Conservation (phyloP, 1,140 invertebrate genomes). For the Drosophila virilis region DNA sequence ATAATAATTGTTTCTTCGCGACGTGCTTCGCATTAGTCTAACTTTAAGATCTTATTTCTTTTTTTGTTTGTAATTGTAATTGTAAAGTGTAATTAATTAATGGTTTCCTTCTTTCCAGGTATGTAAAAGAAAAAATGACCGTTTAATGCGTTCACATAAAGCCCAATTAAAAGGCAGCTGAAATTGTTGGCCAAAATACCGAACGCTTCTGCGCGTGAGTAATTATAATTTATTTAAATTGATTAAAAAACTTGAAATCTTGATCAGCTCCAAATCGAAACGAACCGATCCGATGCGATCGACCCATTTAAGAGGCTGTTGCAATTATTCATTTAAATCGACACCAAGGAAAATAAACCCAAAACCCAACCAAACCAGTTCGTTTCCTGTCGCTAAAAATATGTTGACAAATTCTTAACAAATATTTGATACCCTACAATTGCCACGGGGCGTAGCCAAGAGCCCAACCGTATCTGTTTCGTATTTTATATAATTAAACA, state of each 20-base stretch:
- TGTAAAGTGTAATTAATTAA: conserved; percentile 38
- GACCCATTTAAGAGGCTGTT: conserved; percentile 61
- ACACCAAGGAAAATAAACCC: conserved; percentile 42
- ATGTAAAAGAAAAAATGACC: conserved; percentile 35
- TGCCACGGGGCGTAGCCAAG: too few relatives aligned
- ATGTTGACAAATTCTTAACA: conserved; percentile 2
- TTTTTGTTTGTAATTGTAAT: background rate
- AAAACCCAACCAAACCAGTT: conserved; percentile 49
- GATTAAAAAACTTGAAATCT: conserved; percentile 59
- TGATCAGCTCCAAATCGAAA: conserved; percentile 51
- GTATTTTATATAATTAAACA: background rate
- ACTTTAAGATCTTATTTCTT: background rate
- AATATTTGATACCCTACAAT: conserved; percentile 4
- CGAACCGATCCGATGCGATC: conserved; percentile 40
- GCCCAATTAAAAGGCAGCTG: conserved; percentile 14
- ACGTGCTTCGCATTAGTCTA: background rate
- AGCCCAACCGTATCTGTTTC: background rate
- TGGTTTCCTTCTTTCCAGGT: conserved; percentile 55
- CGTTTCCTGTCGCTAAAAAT: conserved; percentile 22
- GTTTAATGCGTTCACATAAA: conserved; percentile 24
- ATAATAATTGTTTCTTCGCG: too few relatives aligned
- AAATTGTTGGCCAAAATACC: conserved; percentile 7
- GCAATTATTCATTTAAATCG: conserved; percentile 76
- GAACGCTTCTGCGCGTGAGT: conserved; percentile 55
- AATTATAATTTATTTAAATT: conserved; percentile 81